These are phyloP conservation scores for Lagocephalus sceleratus DNA, from an alignment of 2,797 vertebrate species.

Conservation along the genomic window DNA sequence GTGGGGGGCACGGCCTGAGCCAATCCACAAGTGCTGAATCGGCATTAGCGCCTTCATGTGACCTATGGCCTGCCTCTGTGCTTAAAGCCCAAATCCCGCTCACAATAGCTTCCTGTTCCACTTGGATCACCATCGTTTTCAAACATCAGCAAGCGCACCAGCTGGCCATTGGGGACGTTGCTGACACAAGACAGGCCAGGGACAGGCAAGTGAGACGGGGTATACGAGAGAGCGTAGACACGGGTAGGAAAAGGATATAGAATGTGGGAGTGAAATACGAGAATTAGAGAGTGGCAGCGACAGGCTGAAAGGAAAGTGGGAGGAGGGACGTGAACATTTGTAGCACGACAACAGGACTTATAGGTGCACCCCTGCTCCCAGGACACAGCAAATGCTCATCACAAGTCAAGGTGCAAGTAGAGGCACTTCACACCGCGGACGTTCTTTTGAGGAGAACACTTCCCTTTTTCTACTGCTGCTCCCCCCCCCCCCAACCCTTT, in stretches of 20 bases:
- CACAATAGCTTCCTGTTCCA: slow-evolving; percentile 85
- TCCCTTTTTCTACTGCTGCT: slow-evolving; percentile 18
- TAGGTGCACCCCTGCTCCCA: slow-evolving; percentile 57
- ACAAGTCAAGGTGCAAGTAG: slow-evolving; percentile 48
- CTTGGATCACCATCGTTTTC: slow-evolving; percentile 77
- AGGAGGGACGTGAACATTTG: slow-evolving; percentile 53
- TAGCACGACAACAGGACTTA: slow-evolving; percentile 61
- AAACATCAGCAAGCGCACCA: slow-evolving; percentile 71
- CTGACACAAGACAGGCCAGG: slow-evolving; percentile 61
- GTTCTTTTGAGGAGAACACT: slow-evolving; percentile 37
- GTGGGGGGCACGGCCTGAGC: slow-evolving; percentile 52
- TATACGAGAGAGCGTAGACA: slow-evolving; percentile 36
- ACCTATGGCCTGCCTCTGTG: slow-evolving; percentile 78
- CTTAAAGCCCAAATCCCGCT: slow-evolving; percentile 83
- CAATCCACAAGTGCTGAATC: slow-evolving; percentile 79
- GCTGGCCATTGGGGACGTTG: slow-evolving; percentile 63
- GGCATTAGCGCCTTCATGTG: slow-evolving; percentile 81
- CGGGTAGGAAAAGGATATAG: slow-evolving; percentile 37
- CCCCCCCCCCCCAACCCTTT: background rate
- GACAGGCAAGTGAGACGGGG: slow-evolving; percentile 38
- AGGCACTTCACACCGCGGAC: slow-evolving; percentile 39
- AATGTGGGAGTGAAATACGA: slow-evolving; percentile 45
- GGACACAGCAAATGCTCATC: slow-evolving; percentile 58
- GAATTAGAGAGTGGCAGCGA: slow-evolving; percentile 40
- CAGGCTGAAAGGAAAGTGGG: slow-evolving; percentile 50